Base-by-base conservation (phyloP, 1,140 invertebrate species). In the Kradibia gibbosae region DNA sequence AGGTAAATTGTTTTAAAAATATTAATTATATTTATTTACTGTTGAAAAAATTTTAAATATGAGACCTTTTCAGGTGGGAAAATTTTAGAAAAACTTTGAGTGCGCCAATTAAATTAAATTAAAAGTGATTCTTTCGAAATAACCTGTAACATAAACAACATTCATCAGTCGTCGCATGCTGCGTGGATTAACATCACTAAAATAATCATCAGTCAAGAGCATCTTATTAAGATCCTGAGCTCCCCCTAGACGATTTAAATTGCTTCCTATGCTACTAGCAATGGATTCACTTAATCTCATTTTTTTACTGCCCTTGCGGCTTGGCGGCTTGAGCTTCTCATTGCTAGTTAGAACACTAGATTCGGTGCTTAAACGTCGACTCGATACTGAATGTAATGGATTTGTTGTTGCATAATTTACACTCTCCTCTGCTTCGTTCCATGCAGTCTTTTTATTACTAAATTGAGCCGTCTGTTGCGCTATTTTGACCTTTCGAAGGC, bases 161-260 rank as follows among this genome's bases (percentile, higher is more conserved):
- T 99, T 99, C 96, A 99, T 98, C 13, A 99, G 93, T 75, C 98
- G 93, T 76, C 97, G 93, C 97, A 99, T 98, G 86, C 97, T 99
- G 57, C 98, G 92, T 0, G 98, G 98, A 93, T 99, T 99, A 42
- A 99, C 97, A 91, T 99, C 99, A 86, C 96, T 98, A 86, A 99
- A 98, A 91, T 98, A 98, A 91, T 99, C 98, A 88, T 98, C 97
- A 2, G 97, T 97, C 0, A 98, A 92, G 62, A 98, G 92, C 91
- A 98, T 97, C 85, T 96, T 95, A n/a, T 95, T 96, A 5, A 96
- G 89, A 90, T 96, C 95, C 73, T 95, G 93, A 8, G 95, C 93
- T 28, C 90, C 94, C 5, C 94, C 94, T 34, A 95, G 90, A 53
- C 94, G 92, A 90, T 97, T 96, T 72, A 97, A 92, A 87, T 97